Conservation (phyloP, 2,797 vertebrate species). For the Coluber constrictor region DNA sequence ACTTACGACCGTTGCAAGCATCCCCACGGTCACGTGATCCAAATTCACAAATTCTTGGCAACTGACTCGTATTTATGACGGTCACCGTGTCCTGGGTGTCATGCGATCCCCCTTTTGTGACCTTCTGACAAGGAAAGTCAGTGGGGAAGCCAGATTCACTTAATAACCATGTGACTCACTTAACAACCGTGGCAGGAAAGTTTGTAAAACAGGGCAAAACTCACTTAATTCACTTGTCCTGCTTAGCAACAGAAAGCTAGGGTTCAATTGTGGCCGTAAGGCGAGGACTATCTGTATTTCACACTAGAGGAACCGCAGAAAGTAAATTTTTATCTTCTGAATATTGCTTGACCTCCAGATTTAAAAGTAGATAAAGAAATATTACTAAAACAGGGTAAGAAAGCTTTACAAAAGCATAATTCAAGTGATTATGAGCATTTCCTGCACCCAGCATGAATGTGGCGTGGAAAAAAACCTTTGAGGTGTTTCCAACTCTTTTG, state of each 20-base stretch:
- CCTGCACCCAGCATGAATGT: background rate
- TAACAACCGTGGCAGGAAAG: background rate
- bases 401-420: background rate
- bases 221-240: background rate
- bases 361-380: background rate
- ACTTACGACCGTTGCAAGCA: no score
- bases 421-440: background rate
- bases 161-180: background rate
- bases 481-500: background rate
- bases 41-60: no score
- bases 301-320: background rate
- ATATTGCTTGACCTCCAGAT: background rate
- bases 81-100: no score
- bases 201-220: background rate
- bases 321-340: background rate
- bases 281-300: background rate
- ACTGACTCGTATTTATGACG: no score
- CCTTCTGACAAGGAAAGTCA: background rate
- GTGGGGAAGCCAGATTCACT: no score
- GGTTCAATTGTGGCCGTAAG: background rate
- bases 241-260: background rate
- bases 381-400: background rate
- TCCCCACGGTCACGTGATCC: no score
- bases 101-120: background rate
- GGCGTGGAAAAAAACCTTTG: background rate